Base-by-base conservation (phyloP, 2,888 invertebrate genomes). In the Candidula unifasciata region DNA sequence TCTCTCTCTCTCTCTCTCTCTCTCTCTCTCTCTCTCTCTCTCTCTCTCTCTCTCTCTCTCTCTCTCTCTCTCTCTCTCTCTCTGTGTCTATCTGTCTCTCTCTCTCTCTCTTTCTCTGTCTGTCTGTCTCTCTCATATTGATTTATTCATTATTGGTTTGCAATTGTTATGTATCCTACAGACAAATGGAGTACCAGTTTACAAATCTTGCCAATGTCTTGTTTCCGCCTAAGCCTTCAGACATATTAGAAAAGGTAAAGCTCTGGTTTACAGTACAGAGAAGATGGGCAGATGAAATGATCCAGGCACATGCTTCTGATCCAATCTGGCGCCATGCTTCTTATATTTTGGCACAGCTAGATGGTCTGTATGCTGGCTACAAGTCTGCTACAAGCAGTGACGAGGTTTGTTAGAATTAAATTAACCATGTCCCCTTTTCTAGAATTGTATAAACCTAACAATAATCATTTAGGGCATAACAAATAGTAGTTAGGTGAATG, bases 341-440 rank as follows among this genome's bases (percentile, higher is more conserved):
- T 18, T 91, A 92, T 78, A 88, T 93, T 0, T 66, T 91, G 33
- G 87, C 91, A 27, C 93, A 93, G 88, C 90, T 89, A 86, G 91
- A 92, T 88, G 93, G 93, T 13, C 87, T 92, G 0, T 87, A 89
- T 27, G 90, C 87, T 35, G 93, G 93, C 2, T 93, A 93, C 86
- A 88, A 86, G 33, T 66, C 83, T 60, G 88, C 77, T 24, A 33
- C 44, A 1, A 44, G 24, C 8, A 35, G 54, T 1, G 37, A 44
- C 30, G 27, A 35, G 78, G 78, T 78, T 37, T 27, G 30, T 78
- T 60, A 18, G 44, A 44, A 44, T 44, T 44, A n/a, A n/a, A n/a
- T n/a, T n/a, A n/a, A n/a, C n/a, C n/a, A n/a, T n/a, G n/a, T n/a
- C n/a, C n/a, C n/a, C n/a, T n/a, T n/a, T n/a, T n/a, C n/a, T n/a